These are phyloP conservation scores for Eudemis profundana DNA, from an alignment of 2,888 invertebrate genomes.

Conservation along the genomic window DNA sequence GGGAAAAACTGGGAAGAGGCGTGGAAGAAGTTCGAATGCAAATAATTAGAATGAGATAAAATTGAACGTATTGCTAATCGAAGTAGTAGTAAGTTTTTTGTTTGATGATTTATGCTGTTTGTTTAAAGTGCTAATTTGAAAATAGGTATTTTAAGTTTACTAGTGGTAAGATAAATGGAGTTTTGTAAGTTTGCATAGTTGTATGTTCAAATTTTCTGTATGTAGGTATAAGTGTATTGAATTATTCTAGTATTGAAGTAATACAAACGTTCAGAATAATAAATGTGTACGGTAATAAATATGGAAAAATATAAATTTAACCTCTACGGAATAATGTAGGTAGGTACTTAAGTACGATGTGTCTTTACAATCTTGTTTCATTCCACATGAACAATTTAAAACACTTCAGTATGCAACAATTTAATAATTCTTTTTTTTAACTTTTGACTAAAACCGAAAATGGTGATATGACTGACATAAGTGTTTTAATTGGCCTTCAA, in stretches of 20 bases:
- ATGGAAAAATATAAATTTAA: no score
- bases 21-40: conserved; percentile 44
- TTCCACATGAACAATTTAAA: no score
- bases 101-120: conserved; percentile 8
- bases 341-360: no score
- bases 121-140: conserved; percentile 20
- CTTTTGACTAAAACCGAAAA: no score
- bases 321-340: no score
- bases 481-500: no score
- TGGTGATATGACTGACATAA: no score
- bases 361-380: no score
- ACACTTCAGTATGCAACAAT: no score
- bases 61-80: background rate
- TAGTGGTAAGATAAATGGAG: background rate
- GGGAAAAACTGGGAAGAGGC: conserved; percentile 51
- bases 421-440: no score
- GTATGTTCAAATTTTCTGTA: background rate
- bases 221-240: conserved; percentile 4
- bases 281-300: no score
- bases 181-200: background rate
- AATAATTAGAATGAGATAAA: background rate
- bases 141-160: conserved; percentile 19
- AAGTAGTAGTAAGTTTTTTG: conserved; percentile 17
- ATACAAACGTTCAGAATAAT: background rate
- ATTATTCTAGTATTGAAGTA: background rate